phyloP scores from a whole-genome alignment of 2,113 vertebrate genomes.

The Naja naja region DNA sequence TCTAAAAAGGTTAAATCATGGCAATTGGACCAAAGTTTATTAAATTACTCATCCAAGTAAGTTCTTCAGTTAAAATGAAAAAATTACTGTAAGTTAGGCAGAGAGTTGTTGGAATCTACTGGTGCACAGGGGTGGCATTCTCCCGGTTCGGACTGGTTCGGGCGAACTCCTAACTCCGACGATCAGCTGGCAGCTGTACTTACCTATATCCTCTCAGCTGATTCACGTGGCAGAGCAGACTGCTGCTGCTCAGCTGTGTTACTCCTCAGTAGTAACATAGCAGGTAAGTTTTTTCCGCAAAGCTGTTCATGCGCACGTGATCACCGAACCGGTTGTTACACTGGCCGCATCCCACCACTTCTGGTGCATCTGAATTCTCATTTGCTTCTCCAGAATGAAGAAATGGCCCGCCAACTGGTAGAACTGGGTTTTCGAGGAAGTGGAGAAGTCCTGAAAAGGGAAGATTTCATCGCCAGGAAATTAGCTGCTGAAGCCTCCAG shows the following conservation, averaged over 20 bases:
- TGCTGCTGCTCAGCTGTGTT: no score
- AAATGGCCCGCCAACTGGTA: conserved; percentile 78
- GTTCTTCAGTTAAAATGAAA: not conserved
- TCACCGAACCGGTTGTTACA: no score
- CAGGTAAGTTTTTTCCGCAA: no score
- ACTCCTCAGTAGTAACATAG: no score
- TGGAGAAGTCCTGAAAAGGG: conserved; percentile 72
- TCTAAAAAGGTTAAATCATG: not conserved
- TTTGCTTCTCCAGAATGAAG: conserved; percentile 67
- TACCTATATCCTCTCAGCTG: no score
- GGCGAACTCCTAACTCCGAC: no score
- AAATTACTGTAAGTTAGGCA: not conserved
- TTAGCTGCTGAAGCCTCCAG: conserved; percentile 70
- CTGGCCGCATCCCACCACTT: no score
- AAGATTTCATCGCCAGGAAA: conserved; percentile 80
- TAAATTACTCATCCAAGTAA: not conserved
- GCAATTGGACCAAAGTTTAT: not conserved
- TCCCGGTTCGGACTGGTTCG: no score
- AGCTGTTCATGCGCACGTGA: no score
- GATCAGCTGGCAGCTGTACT: no score
- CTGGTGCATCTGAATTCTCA: not conserved
- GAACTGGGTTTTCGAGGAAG: conserved; percentile 78
- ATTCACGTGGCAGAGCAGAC: no score
- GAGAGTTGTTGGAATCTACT: not conserved
- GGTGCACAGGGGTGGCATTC: not conserved